These are phyloP conservation scores for Pipra filicauda DNA, from an alignment of 2,113 vertebrate genomes.

Conservation along the genomic window DNA sequence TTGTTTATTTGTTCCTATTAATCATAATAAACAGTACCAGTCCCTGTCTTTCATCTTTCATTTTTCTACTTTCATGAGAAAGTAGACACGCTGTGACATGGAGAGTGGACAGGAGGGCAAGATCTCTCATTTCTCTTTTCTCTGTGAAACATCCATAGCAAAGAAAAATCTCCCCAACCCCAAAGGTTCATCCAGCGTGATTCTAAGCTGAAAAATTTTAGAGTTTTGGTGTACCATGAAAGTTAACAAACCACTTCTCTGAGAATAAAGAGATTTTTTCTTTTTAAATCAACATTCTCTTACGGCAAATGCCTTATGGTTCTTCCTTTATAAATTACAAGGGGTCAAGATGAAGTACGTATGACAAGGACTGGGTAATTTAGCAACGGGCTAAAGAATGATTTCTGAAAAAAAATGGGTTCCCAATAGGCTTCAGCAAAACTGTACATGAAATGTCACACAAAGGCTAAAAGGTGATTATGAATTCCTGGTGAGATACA, in stretches of 20 bases:
- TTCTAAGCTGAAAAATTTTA: background rate
- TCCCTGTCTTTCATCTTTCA: background rate
- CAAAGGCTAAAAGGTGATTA: background rate
- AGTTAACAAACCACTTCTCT: background rate
- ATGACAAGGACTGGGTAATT: background rate
- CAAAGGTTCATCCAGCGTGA: background rate
- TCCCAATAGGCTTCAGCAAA: background rate
- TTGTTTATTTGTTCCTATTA: background rate
- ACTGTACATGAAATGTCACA: background rate
- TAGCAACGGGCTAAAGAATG: background rate
- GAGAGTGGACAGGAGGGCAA: background rate
- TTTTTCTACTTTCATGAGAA: background rate
- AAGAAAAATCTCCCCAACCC: background rate
- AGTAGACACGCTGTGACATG: background rate
- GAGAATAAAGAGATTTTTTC: background rate
- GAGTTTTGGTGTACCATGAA: background rate
- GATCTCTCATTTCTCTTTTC: background rate
- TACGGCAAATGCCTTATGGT: background rate
- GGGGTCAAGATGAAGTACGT: background rate
- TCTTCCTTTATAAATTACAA: background rate
- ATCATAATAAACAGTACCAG: background rate
- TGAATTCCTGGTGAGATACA: background rate
- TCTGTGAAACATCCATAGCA: background rate
- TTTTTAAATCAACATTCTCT: background rate
- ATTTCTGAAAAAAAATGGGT: background rate